Conservation (phyloP, 2,888 invertebrate species). For the Lasioglossum calceatum region DNA sequence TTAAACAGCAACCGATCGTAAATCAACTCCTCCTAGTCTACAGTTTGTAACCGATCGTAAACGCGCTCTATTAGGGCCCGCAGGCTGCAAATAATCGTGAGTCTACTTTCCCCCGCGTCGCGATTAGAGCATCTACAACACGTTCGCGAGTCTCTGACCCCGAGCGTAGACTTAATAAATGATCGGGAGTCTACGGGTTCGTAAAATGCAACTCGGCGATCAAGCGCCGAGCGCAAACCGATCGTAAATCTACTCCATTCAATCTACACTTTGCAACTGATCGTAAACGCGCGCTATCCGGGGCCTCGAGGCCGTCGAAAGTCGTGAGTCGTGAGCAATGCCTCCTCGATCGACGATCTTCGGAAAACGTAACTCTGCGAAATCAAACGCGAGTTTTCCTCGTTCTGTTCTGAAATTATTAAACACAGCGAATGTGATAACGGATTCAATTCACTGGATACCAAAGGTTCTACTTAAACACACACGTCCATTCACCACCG, state of each 20-base stretch:
- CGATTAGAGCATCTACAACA: slow-evolving; percentile 9
- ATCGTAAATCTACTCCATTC: slow-evolving; percentile 11
- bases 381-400: not conserved
- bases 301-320: not conserved
- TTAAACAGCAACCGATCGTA: slow-evolving; percentile 9
- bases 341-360: not conserved
- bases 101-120: not conserved
- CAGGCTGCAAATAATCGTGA: slow-evolving; percentile 7
- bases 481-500: slow-evolving; percentile 32
- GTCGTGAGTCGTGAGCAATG: slow-evolving; percentile 2
- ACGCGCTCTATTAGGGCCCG: not conserved
- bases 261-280: not conserved
- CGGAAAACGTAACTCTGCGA: not conserved
- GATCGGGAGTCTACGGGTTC: not conserved
- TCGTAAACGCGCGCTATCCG: not conserved
- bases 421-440: not conserved
- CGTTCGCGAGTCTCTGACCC: slow-evolving; percentile 10
- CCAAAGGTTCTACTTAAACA: not conserved
- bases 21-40: not conserved
- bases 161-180: slow-evolving; percentile 9
- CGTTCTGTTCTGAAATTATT: not conserved
- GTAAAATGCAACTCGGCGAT: slow-evolving; percentile 6
- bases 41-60: slow-evolving; percentile 3
- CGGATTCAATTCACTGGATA: not conserved
- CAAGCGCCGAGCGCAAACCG: not conserved